Conservation (phyloP, 2,797 vertebrate species). For the Buceros bicornis region DNA sequence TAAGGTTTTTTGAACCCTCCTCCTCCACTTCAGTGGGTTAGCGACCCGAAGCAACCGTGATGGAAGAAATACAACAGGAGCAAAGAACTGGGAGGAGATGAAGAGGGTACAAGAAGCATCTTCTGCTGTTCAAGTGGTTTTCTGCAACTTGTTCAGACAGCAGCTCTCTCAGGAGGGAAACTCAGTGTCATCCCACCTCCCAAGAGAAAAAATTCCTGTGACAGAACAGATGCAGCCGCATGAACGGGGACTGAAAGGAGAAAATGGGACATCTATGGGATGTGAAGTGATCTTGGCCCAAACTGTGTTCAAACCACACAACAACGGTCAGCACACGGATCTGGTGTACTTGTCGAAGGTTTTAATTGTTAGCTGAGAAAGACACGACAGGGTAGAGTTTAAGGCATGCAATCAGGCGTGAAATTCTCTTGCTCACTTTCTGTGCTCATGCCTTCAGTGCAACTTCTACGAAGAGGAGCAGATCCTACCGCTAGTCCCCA, state of each 20-base stretch:
- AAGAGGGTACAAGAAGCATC: background rate
- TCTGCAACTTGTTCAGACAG: background rate
- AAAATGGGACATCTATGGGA: background rate
- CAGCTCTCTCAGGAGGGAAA: background rate
- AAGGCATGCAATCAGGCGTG: conserved; percentile 31
- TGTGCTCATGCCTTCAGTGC: background rate
- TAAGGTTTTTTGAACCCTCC: background rate
- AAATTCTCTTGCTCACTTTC: conserved; percentile 14
- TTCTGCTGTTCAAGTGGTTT: background rate
- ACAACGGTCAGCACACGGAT: background rate
- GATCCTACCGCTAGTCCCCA: background rate
- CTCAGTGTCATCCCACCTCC: background rate
- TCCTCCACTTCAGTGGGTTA: background rate
- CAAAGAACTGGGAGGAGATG: background rate
- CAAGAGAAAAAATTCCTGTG: background rate
- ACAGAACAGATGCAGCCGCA: background rate
- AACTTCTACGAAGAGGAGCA: background rate
- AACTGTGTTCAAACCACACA: background rate
- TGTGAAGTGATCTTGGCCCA: background rate
- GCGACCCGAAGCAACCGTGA: background rate
- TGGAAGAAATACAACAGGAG: background rate
- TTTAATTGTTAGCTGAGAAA: conserved; percentile 64
- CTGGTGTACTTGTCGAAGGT: background rate
- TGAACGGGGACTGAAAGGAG: background rate
- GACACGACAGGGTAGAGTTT: conserved; percentile 35